Percentiles rank a stretch among this genome's conserved stretches.
phyloP scores from a whole-genome alignment of 1,140 invertebrate species.

The Chionoecetes opilio region DNA sequence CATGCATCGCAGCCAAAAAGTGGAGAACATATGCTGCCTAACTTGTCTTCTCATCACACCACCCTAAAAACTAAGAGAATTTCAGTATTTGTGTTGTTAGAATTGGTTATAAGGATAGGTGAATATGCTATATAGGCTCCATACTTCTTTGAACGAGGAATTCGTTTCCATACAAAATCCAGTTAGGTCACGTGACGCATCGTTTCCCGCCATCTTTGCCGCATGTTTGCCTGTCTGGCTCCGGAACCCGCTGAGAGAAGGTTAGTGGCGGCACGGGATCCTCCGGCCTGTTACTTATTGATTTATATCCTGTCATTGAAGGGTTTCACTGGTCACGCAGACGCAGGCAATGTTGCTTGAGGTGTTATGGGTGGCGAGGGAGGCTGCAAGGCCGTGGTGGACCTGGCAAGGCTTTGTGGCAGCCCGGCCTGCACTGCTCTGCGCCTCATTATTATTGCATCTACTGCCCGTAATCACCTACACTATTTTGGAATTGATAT shows the following conservation, averaged over 20 bases:
- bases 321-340: not conserved
- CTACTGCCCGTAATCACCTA: too few relatives aligned
- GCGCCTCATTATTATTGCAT: too few relatives aligned
- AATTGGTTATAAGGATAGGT: too few relatives aligned
- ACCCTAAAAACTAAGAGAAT: too few relatives aligned
- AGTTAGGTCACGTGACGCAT: constrained; percentile 74
- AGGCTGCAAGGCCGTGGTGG: not conserved
- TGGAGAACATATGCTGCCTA: not conserved
- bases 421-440: constrained; percentile 41
- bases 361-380: not conserved
- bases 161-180: constrained; percentile 46
- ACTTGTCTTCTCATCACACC: too few relatives aligned
- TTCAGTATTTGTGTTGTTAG: too few relatives aligned
- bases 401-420: constrained; percentile 52
- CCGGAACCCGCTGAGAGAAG: constrained; percentile 70
- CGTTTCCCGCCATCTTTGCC: constrained; percentile 79
- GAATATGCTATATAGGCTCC: too few relatives aligned
- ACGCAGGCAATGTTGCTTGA: not conserved
- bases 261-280: constrained; percentile 49
- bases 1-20: not conserved
- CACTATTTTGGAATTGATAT: too few relatives aligned
- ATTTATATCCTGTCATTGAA: constrained; percentile 58
- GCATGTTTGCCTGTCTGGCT: constrained; percentile 78
- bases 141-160: too few relatives aligned
- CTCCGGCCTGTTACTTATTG: constrained; percentile 48